Percentiles rank a stretch among this genome's conserved stretches.
Evolutionary conservation across 1,140 invertebrate species (phyloP).

Genomic region (Diabrotica virgifera): DNA sequence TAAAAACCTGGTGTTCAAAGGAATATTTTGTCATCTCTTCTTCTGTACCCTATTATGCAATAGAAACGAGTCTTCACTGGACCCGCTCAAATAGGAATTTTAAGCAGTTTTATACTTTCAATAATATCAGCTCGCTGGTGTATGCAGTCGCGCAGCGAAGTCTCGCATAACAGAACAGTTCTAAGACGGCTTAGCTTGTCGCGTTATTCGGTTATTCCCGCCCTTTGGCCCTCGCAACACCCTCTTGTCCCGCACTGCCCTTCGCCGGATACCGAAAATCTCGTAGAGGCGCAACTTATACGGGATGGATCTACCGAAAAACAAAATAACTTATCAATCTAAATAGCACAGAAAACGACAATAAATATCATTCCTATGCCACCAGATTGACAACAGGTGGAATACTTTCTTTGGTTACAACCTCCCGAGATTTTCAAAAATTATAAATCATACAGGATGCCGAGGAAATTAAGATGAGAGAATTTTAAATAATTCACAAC

Average conservation of each 20-base stretch:
- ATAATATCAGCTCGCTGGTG: slow-evolving; percentile 2
- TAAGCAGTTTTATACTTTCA: background rate
- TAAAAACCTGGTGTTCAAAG: background rate
- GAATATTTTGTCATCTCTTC: background rate
- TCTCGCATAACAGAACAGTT: background rate
- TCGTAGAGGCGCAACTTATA: background rate
- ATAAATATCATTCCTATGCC: too few relatives aligned
- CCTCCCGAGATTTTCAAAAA: too few relatives aligned
- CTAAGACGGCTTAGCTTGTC: background rate
- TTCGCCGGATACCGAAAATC: background rate
- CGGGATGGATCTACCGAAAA: background rate
- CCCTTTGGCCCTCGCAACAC: slow-evolving; percentile 1
- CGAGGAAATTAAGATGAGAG: too few relatives aligned
- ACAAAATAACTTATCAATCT: too few relatives aligned
- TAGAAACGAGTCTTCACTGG: background rate
- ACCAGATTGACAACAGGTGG: too few relatives aligned
- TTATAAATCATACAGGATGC: too few relatives aligned
- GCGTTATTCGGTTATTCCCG: slow-evolving; percentile 1
- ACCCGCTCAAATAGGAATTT: slow-evolving; percentile 2
- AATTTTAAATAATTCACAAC: too few relatives aligned
- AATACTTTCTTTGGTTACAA: too few relatives aligned
- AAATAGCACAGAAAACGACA: too few relatives aligned
- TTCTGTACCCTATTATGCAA: background rate
- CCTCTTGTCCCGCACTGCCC: background rate
- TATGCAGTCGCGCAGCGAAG: background rate